These are phyloP conservation scores for Thryonomys swinderianus DNA, from an alignment of 2,113 vertebrate species.

Conservation along the genomic window DNA sequence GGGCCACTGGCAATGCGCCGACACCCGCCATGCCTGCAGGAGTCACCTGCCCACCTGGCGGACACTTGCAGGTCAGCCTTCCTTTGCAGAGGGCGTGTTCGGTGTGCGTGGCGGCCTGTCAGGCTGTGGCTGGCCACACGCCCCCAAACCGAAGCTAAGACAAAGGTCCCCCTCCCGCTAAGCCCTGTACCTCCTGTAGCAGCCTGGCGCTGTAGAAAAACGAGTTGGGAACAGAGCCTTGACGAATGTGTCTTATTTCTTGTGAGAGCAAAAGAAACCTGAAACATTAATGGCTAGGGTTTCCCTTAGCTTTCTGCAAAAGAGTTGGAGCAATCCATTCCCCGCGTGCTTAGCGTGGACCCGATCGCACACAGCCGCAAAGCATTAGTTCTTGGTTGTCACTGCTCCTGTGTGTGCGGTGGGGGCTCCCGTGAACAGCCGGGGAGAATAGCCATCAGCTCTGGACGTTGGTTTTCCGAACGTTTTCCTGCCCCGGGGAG, in stretches of 20 bases:
- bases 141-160: background rate
- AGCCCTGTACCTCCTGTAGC: background rate
- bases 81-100: background rate
- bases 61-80: fast-evolving
- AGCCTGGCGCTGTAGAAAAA: background rate
- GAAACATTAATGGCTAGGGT: background rate
- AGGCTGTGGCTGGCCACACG: background rate
- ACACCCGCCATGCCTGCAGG: fast-evolving
- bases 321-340: background rate
- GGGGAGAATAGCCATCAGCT: background rate
- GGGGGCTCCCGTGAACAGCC: background rate
- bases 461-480: background rate
- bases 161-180: no score
- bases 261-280: background rate
- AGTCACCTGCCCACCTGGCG: background rate
- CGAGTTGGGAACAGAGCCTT: background rate
- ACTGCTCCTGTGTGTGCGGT: background rate
- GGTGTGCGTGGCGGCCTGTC: background rate
- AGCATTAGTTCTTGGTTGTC: no score
- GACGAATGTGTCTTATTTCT: background rate
- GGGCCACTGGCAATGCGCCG: fast-evolving
- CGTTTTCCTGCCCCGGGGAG: background rate
- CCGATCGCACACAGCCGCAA: fast-evolving
- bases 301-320: background rate
- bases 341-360: background rate